A percentile compares a stretch with the other conserved stretches of the same genome.
Evolutionary conservation across 2,888 invertebrate genomes (phyloP).

Genomic region (Drosophila testacea): DNA sequence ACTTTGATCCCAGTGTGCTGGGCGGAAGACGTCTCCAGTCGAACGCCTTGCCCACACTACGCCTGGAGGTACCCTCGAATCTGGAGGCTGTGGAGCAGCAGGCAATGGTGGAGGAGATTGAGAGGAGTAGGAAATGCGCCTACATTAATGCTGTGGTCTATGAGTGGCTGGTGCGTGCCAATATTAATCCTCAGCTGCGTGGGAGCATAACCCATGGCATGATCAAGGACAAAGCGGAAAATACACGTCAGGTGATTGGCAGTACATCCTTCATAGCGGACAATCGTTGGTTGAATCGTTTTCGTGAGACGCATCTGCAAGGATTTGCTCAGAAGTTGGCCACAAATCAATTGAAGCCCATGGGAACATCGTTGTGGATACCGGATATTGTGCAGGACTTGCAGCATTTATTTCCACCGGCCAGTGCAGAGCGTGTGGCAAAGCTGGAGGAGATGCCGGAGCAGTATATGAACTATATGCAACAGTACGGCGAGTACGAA

Average conservation of each 20-base stretch:
- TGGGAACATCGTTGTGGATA: constrained; percentile 82
- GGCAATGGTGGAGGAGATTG: constrained; percentile 82
- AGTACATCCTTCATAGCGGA: constrained; percentile 80
- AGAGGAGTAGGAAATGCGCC: constrained; percentile 82
- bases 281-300: constrained; percentile 83
- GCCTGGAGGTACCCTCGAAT: constrained; percentile 81
- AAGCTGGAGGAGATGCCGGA: constrained; percentile 82
- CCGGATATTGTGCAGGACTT: constrained; percentile 82
- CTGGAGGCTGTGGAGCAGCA: constrained; percentile 81
- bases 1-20: constrained; percentile 81
- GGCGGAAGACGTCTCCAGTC: constrained; percentile 81
- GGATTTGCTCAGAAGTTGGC: constrained; percentile 82
- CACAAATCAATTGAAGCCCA: constrained; percentile 78
- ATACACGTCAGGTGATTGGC: constrained; percentile 80
- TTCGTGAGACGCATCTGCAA: constrained; percentile 81
- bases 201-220: constrained; percentile 83
- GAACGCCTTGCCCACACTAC: constrained; percentile 79
- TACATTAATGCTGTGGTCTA: constrained; percentile 83
- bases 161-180: constrained; percentile 83
- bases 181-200: constrained; percentile 81
- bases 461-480: constrained; percentile 82
- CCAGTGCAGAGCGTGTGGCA: constrained; percentile 79
- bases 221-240: constrained; percentile 83
- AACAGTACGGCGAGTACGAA: constrained; percentile 82
- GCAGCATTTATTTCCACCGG: constrained; percentile 80